Base-by-base conservation (phyloP, 1,140 invertebrate genomes). In the Caenorhabditis brenneri region DNA sequence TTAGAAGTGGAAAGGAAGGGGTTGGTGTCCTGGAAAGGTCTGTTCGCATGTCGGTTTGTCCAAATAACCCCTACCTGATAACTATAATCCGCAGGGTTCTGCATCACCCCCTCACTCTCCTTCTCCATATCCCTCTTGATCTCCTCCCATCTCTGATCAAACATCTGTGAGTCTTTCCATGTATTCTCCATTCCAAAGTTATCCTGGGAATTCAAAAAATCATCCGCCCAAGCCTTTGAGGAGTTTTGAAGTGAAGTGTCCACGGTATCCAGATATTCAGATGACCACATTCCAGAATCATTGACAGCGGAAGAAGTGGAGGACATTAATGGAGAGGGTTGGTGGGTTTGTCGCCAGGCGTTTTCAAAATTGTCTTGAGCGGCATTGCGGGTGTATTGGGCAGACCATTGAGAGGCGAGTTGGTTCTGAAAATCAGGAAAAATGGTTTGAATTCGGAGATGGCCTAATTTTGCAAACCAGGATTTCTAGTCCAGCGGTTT, bases 231-330 rank as follows among this genome's bases (percentile, higher is more conserved):
- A 2, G 27, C 29, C 7, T 27, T 29, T 9, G 39, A 33, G 0
- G 27, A 27, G 15, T 78, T 10, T 12, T 53, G 65, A 0, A 55
- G 48, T 0, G 42, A 51, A 22, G 74, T 80, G 78, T 84, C 83
- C 2, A 84, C 31, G 15, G 29, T 79, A 27, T 84, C 83, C 19
- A 84, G 78, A 36, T 79, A 84, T 78, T 84, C 83, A 49, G 83
- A 49, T 22, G 83, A 84, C 83, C 83, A 84, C 83, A 84, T 84
- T 29, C 49, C 49, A 48, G 69, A 36, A 46, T 82, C 81, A 33
- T 36, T 51, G 33, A 24, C 33, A 49, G 27, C 58, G 22, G 69
- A 42, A 27, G 46, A 29, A 0, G 49, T 31, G 74, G 19, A 24
- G 2, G 69, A 10, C 42, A 39, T n/a, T 1, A 16, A 33, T 15